These are phyloP conservation scores for Tamandua tetradactyla DNA, from an alignment of 2,797 vertebrate genomes.

Conservation along the genomic window DNA sequence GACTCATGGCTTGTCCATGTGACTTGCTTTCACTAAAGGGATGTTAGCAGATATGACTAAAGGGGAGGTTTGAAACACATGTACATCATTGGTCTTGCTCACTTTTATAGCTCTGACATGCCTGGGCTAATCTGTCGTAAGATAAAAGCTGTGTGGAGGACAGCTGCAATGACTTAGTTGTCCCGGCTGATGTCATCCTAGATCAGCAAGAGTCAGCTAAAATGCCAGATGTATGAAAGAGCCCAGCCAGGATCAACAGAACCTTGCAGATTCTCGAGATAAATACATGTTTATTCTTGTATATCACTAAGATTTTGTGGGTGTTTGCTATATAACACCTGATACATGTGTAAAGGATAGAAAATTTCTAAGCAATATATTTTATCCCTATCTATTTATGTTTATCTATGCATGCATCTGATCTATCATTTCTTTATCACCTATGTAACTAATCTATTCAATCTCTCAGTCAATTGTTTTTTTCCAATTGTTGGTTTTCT, in stretches of 20 bases:
- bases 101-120: not conserved
- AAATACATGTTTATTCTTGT: not conserved
- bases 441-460: no score
- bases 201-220: not conserved
- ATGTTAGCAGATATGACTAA: not conserved
- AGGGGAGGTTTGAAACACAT: not conserved
- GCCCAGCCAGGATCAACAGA: not conserved
- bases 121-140: not conserved
- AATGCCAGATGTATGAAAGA: not conserved
- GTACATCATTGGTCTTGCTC: not conserved
- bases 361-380: no score
- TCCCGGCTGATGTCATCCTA: not conserved
- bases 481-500: not conserved
- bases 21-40: not conserved
- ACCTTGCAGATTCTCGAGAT: not conserved
- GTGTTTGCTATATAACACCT: not conserved
- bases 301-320: not conserved
- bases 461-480: not conserved
- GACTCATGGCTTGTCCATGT: not conserved
- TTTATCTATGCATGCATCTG: not conserved
- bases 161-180: not conserved
- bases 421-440: no score
- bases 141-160: not conserved
- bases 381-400: no score
- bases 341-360: no score